Evolutionary conservation across 2,113 vertebrate species (phyloP).

Genomic region (Neogobius melanostomus): DNA sequence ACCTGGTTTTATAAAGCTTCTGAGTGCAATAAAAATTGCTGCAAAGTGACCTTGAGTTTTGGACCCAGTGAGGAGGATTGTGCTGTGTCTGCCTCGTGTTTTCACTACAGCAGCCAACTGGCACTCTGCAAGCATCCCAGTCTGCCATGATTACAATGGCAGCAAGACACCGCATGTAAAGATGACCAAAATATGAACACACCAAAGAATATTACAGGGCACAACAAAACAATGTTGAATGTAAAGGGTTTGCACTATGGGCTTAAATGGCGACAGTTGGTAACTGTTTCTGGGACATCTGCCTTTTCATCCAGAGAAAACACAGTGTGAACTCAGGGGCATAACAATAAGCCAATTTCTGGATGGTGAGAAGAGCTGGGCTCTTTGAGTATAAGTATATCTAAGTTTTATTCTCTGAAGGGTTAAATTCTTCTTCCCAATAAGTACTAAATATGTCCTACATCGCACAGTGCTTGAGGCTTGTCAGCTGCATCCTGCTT

Average conservation of each 20-base stretch:
- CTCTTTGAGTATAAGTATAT: slow-evolving; percentile 32
- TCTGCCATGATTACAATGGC: slow-evolving; percentile 76
- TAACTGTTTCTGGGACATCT: slow-evolving; percentile 23
- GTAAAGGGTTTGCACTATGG: slow-evolving; percentile 17
- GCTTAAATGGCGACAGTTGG: slow-evolving; percentile 3
- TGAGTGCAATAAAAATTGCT: slow-evolving; percentile 26
- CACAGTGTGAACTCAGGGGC: slow-evolving; percentile 21
- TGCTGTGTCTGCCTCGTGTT: slow-evolving; percentile 77
- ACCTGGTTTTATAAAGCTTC: background rate
- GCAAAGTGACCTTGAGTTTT: slow-evolving; percentile 74
- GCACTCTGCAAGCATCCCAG: slow-evolving; percentile 67
- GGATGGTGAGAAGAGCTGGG: slow-evolving; percentile 28
- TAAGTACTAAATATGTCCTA: slow-evolving; percentile 49
- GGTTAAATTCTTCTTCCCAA: slow-evolving; percentile 38
- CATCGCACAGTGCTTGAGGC: slow-evolving; percentile 53
- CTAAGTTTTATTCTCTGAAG: slow-evolving; percentile 44
- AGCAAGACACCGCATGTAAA: slow-evolving; percentile 67
- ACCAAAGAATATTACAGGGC: slow-evolving; percentile 61
- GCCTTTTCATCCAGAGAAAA: slow-evolving; percentile 15
- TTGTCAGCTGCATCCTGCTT: slow-evolving; percentile 50
- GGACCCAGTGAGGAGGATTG: slow-evolving; percentile 73
- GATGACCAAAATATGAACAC: slow-evolving; percentile 64
- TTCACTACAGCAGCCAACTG: slow-evolving; percentile 75
- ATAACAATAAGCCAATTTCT: slow-evolving; percentile 22
- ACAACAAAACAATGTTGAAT: slow-evolving; percentile 43